These are phyloP conservation scores for Leptinotarsa haldemani DNA, from an alignment of 2,888 invertebrate species.

Conservation along the genomic window DNA sequence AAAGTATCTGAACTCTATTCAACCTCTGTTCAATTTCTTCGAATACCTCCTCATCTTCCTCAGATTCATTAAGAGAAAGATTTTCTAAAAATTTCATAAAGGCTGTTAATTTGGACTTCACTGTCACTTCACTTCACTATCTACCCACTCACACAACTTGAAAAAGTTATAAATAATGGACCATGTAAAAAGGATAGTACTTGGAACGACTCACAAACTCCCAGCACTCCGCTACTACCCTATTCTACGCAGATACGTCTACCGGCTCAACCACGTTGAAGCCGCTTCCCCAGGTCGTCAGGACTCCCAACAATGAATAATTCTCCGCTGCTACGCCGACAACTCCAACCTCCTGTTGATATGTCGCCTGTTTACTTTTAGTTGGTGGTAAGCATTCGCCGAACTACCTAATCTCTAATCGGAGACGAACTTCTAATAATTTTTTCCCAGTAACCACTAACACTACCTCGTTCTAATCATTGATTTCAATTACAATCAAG, in stretches of 20 bases:
- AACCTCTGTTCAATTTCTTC: conserved; percentile 1
- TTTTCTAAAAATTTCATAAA: conserved; percentile 22
- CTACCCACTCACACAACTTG: conserved; percentile 10
- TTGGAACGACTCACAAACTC: conserved; percentile 16
- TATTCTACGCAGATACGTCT: neutral
- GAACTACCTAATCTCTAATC: no score
- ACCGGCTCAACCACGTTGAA: no score
- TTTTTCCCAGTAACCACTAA: no score
- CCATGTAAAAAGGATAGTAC: neutral
- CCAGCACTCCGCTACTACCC: neutral
- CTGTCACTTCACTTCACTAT: neutral
- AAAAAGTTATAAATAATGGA: neutral
- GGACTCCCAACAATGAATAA: no score
- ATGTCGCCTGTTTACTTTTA: no score
- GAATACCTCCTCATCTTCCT: neutral
- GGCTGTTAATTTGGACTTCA: conserved; percentile 5
- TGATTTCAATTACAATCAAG: no score
- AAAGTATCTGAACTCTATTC: neutral
- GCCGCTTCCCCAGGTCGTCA: no score
- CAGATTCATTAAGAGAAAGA: neutral
- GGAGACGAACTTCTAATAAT: no score
- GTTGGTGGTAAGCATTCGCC: no score
- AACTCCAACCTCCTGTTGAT: no score
- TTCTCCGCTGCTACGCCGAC: no score
- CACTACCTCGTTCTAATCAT: no score